Percentiles rank a stretch among this genome's conserved stretches.
phyloP scores from a whole-genome alignment of 2,113 vertebrate species.

The Heteronetta atricapilla region DNA sequence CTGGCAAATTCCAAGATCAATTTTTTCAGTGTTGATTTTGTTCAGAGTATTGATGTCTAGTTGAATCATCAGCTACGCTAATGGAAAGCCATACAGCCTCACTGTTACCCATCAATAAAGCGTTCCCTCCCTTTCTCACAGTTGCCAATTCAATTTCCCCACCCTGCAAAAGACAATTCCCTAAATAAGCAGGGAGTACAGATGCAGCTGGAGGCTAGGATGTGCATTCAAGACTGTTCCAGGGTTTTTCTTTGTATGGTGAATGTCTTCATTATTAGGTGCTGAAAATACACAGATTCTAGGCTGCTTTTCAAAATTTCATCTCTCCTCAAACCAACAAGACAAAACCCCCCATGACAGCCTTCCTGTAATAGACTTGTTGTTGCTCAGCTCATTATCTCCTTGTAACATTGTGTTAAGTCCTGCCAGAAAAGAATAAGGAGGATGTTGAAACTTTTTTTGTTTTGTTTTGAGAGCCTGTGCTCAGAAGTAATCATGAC shows the following conservation, averaged over 20 bases:
- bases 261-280: background rate
- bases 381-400: background rate
- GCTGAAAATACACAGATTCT: slow-evolving; percentile 11
- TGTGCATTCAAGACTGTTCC: background rate
- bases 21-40: slow-evolving; percentile 10
- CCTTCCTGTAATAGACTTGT: background rate
- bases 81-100: background rate
- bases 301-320: background rate
- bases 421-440: background rate
- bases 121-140: background rate
- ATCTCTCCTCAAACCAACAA: background rate
- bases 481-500: background rate
- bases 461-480: background rate
- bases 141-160: background rate
- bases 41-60: background rate
- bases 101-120: background rate
- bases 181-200: background rate
- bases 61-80: background rate
- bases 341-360: background rate
- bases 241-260: background rate
- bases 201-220: background rate
- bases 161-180: background rate
- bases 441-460: background rate
- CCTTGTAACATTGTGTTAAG: background rate
- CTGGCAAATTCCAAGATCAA: background rate